phyloP scores from a whole-genome alignment of 2,113 vertebrate genomes.

The Galeopterus variegatus region DNA sequence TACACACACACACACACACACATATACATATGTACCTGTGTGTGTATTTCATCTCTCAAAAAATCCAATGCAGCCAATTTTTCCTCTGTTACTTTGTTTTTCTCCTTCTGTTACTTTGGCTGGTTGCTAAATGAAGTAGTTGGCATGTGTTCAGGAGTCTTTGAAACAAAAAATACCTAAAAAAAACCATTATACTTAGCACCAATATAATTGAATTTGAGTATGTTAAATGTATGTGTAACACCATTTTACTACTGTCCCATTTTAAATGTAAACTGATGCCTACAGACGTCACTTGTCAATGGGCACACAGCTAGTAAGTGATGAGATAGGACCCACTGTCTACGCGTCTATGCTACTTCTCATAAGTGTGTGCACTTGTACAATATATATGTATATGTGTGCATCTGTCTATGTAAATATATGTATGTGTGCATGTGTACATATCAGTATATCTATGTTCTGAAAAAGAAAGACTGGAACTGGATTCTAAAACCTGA shows the following conservation, averaged over 20 bases:
- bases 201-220: background rate
- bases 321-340: background rate
- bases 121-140: background rate
- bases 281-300: background rate
- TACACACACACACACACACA: too few relatives aligned
- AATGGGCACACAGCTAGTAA: background rate
- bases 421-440: background rate
- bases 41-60: background rate
- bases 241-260: background rate
- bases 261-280: background rate
- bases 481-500: background rate
- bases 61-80: background rate
- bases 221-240: background rate
- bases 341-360: background rate
- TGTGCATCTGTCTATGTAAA: background rate
- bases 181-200: background rate
- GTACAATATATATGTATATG: background rate
- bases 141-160: background rate
- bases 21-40: too few relatives aligned
- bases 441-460: background rate
- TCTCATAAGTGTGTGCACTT: too few relatives aligned
- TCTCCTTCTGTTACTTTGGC: background rate
- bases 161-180: constrained; percentile 43
- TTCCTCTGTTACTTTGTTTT: background rate
- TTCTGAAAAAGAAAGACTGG: constrained; percentile 11